Base-by-base conservation (phyloP, 2,113 vertebrate species). In the Psilopsiagon aymara region DNA sequence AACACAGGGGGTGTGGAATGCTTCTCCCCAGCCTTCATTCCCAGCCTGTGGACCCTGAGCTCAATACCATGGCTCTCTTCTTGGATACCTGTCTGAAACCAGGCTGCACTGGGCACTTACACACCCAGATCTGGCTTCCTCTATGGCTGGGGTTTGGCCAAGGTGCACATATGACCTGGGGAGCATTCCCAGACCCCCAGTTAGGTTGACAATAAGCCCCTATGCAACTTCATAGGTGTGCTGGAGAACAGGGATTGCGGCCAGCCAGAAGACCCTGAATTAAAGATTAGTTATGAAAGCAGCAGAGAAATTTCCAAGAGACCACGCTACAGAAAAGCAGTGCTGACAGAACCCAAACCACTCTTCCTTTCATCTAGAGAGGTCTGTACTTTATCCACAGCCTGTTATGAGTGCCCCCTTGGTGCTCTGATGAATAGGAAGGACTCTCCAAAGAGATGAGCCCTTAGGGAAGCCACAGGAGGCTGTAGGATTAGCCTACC, bases 331-430 rank as follows among this genome's bases (percentile, higher is more conserved):
- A 79, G 69, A 71, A 86, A 71, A 94, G 66, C 9, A 10, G 41
- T 6, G 9, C 5, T 69, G 83, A 52, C 66, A 57, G 41, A 73
- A 70, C 31, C 77, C 73, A 91, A 79, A 66, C 62, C 77, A 29
- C 52, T 60, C 57, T 52, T 67, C 64, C 74, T 93, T 91, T 82
- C 66, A 88, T 89, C 52, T 57, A 62, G 23, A 73, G 77, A 92
- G 49, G 67, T 62, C 78, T 94, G 59, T 69, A 31, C 55, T 93
- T 84, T 7, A 82, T 35, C 74, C 80, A 39, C 69, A 91, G 83
- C 52, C 73, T 69, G 62, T 57, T 31, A 11, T 5, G 55, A 92
- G 47, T 55, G 51, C 27, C 52, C 46, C 20, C 57, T 67, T 14
- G 47, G 37, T 9, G 55, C 62, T 91, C 66, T 46, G n/a, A 76